phyloP scores from a whole-genome alignment of 2,113 vertebrate species.

The Chaetura pelagica region DNA sequence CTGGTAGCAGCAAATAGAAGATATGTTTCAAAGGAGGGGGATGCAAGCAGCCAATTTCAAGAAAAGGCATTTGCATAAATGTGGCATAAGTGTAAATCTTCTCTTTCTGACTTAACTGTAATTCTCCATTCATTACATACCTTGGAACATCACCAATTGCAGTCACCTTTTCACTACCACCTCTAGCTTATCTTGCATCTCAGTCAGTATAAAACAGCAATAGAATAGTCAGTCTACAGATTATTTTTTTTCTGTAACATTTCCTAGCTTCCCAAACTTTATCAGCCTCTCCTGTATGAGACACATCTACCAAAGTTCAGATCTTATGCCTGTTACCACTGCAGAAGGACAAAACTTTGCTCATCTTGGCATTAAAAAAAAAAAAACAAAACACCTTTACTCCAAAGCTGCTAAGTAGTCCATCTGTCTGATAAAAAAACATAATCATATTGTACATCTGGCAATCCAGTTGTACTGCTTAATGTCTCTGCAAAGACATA shows the following conservation, averaged over 20 bases:
- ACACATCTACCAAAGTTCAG: background rate
- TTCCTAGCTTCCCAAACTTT: background rate
- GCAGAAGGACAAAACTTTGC: background rate
- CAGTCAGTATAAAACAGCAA: background rate
- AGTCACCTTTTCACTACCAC: background rate
- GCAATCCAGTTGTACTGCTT: background rate
- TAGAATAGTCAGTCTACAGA: background rate
- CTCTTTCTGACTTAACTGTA: background rate
- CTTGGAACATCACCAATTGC: background rate
- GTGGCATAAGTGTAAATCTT: background rate
- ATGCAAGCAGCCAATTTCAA: background rate
- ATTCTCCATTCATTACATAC: background rate
- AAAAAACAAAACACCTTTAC: background rate
- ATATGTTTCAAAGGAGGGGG: background rate
- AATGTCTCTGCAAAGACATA: background rate
- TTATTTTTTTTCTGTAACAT: background rate
- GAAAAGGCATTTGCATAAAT: background rate
- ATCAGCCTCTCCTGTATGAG: background rate
- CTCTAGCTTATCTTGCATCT: background rate
- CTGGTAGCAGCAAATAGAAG: slow-evolving; percentile 35
- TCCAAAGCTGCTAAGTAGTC: background rate
- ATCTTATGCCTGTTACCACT: background rate
- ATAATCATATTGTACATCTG: background rate
- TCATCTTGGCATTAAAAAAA: background rate
- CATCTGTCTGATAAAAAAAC: background rate